Evolutionary conservation across 2,113 vertebrate species (phyloP).

Genomic region (Petromus typicus): DNA sequence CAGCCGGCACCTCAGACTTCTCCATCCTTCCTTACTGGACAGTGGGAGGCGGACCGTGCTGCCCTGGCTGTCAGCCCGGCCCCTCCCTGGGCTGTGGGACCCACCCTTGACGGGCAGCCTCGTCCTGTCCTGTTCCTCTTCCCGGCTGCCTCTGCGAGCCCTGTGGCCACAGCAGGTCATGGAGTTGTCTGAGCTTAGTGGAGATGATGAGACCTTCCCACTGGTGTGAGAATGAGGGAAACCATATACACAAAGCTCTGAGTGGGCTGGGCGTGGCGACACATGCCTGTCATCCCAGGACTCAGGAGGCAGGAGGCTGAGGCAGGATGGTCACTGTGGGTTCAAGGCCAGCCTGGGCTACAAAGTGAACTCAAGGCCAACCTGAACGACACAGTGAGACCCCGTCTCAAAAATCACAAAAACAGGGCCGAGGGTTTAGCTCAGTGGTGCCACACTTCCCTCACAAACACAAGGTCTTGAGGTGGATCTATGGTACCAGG

Average conservation of each 20-base stretch:
- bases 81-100: neutral
- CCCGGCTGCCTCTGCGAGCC: neutral
- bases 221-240: neutral
- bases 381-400: neutral
- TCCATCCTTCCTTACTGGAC: neutral
- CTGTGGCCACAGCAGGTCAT: neutral
- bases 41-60: accelerated
- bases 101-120: neutral
- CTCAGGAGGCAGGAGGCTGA: neutral
- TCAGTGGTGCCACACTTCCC: too few relatives aligned
- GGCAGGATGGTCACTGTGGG: neutral
- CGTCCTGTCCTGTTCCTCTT: slow-evolving; percentile 53
- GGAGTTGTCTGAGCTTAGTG: neutral
- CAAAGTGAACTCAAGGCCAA: neutral
- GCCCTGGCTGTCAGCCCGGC: neutral
- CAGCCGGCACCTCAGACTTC: neutral
- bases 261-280: neutral
- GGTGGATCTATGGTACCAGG: too few relatives aligned
- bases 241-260: accelerated
- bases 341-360: neutral
- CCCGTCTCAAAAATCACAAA: neutral
- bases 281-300: neutral
- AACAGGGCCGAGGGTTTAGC: too few relatives aligned
- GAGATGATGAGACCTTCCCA: too few relatives aligned
- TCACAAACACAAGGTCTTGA: too few relatives aligned